Conservation (phyloP, 92 coral and sea anemone genomes). For the Siderastrea radians region DNA sequence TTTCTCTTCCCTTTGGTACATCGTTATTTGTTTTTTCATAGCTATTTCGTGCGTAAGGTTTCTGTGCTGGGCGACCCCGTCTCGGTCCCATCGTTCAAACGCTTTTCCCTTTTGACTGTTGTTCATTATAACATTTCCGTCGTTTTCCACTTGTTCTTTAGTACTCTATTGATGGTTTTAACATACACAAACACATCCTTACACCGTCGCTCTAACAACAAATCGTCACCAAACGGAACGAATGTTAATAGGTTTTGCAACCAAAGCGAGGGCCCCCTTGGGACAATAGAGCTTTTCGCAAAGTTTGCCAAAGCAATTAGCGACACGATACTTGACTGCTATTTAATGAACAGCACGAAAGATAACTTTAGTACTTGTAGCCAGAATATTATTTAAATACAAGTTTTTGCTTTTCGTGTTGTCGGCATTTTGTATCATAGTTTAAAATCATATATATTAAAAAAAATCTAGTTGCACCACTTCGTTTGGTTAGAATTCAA, state of each 20-base stretch:
- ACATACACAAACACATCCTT: constrained; percentile 1
- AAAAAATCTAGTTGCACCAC: background rate
- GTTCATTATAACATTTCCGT: constrained; percentile 9
- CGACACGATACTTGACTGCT: background rate
- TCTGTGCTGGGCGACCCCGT: constrained; percentile 85
- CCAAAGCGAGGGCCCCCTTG: constrained; percentile 30
- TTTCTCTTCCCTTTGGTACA: constrained; percentile 82
- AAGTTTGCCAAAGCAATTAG: constrained; percentile 39
- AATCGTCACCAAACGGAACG: constrained; percentile 1
- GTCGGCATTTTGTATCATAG: too few relatives aligned
- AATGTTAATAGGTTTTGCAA: constrained; percentile 33
- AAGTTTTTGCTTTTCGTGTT: background rate
- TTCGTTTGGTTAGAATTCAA: background rate
- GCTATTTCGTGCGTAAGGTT: constrained; percentile 92
- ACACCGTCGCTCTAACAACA: background rate
- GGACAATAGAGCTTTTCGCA: constrained; percentile 21
- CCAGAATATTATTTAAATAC: background rate
- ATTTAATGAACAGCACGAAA: constrained; percentile 29
- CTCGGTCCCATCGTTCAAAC: constrained; percentile 53
- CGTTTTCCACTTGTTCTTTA: background rate
- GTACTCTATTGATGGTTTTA: background rate
- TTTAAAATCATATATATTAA: background rate
- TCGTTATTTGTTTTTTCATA: constrained; percentile 80
- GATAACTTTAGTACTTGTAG: background rate
- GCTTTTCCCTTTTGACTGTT: constrained; percentile 30